phyloP scores from a whole-genome alignment of 92 coral and sea anemone species.

The Metridium senile region DNA sequence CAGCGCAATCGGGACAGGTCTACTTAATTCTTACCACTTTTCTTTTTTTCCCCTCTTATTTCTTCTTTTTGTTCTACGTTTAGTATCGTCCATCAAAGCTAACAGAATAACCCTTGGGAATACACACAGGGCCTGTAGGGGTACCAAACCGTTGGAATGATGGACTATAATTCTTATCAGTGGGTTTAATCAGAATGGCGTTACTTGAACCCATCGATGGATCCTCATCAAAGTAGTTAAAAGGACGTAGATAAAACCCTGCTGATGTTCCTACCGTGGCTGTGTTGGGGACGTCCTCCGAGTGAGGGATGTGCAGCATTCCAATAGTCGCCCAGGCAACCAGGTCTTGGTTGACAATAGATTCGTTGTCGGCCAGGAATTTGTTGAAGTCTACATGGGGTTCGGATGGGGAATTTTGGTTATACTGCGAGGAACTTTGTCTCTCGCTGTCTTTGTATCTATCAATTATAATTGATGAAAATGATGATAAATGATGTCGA shows the following conservation, averaged over 20 bases:
- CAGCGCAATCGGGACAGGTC: no score
- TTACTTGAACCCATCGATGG: conserved; percentile 79
- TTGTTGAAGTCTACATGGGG: conserved; percentile 68
- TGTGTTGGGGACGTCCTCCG: conserved; percentile 83
- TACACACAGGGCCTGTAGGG: conserved; percentile 31
- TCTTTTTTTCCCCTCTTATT: no score
- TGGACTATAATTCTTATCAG: conserved; percentile 32
- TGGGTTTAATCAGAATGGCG: conserved; percentile 71
- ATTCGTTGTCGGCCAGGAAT: conserved; percentile 50
- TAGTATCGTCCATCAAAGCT: conserved; percentile 33
- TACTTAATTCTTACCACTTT: no score
- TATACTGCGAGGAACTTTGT: conserved; percentile 72
- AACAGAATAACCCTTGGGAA: conserved; percentile 36
- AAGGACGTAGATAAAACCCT: conserved; percentile 80
- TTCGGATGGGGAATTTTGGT: conserved; percentile 62
- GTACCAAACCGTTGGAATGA: conserved; percentile 35
- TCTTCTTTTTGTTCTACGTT: not conserved
- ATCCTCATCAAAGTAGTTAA: conserved; percentile 82
- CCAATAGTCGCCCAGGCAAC: conserved; percentile 93
- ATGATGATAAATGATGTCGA: not conserved
- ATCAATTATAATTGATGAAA: no score
- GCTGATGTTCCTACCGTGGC: conserved; percentile 69
- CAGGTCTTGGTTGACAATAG: conserved; percentile 59
- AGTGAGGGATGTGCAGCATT: conserved; percentile 86
- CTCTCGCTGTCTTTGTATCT: conserved; percentile 49